A percentile compares a stretch with the other conserved stretches of the same genome.
phyloP scores from a whole-genome alignment of 2,113 vertebrate species.

The Echinops telfairi region DNA sequence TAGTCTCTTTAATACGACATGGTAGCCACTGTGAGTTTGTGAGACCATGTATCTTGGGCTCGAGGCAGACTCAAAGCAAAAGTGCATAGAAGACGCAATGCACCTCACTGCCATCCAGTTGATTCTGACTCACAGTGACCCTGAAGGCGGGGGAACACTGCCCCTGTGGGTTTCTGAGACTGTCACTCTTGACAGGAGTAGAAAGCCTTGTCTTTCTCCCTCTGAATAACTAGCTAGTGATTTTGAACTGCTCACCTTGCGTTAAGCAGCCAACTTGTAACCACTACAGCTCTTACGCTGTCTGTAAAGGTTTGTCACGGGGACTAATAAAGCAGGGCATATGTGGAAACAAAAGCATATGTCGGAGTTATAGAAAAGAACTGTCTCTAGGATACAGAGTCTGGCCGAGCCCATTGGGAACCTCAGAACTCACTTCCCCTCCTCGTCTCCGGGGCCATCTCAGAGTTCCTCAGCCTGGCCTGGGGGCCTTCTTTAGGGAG shows the following conservation, averaged over 20 bases:
- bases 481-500: neutral
- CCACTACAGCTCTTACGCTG: neutral
- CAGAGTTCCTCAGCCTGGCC: neutral
- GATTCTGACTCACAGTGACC: no score
- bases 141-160: no score
- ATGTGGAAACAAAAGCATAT: neutral
- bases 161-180: no score
- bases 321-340: neutral
- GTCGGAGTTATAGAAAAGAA: neutral
- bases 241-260: no score
- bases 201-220: no score
- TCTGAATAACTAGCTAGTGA: no score
- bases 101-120: no score
- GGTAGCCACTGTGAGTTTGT: neutral
- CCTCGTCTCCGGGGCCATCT: neutral
- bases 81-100: no score
- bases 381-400: neutral
- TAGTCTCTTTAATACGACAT: neutral
- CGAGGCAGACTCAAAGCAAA: neutral
- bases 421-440: neutral
- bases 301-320: neutral
- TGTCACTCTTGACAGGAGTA: no score
- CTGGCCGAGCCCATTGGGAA: neutral
- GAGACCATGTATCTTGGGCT: neutral
- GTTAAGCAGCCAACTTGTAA: no score